A percentile compares a stretch with the other conserved stretches of the same genome.
phyloP scores from a whole-genome alignment of 2,113 vertebrate species.

The Mobula hypostoma region DNA sequence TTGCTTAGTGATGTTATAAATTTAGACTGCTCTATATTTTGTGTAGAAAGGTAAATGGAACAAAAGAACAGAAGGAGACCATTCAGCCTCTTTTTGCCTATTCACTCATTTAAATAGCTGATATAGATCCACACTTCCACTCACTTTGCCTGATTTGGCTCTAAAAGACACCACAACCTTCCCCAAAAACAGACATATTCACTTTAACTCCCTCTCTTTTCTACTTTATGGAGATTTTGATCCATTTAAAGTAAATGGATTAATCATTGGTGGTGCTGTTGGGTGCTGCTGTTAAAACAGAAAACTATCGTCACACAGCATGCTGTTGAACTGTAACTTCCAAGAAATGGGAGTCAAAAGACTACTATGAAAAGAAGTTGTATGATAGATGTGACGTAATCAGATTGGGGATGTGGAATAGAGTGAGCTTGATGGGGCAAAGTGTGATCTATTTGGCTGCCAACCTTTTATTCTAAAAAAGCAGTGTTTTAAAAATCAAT shows the following conservation, averaged over 20 bases:
- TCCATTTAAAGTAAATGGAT: not conserved
- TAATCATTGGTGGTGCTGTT: no score
- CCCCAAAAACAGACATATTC: not conserved
- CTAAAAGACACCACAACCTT: not conserved
- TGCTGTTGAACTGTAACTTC: not conserved
- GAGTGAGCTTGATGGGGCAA: not conserved
- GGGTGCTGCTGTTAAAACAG: no score
- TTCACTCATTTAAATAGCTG: not conserved
- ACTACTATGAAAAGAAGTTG: not conserved
- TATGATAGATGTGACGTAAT: not conserved
- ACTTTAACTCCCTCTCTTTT: not conserved
- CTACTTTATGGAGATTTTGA: not conserved
- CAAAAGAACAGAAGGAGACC: not conserved
- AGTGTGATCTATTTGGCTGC: no score
- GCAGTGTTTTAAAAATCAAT: not conserved
- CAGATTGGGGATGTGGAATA: not conserved
- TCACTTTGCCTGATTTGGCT: not conserved
- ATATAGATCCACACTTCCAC: not conserved
- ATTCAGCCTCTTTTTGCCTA: not conserved
- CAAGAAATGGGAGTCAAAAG: not conserved
- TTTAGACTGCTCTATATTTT: not conserved
- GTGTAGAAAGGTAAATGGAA: not conserved
- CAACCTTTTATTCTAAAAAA: not conserved
- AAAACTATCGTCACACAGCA: not conserved
- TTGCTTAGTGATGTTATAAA: not conserved